Base-by-base conservation (phyloP, 2,888 invertebrate species). In the Trilocha varians region DNA sequence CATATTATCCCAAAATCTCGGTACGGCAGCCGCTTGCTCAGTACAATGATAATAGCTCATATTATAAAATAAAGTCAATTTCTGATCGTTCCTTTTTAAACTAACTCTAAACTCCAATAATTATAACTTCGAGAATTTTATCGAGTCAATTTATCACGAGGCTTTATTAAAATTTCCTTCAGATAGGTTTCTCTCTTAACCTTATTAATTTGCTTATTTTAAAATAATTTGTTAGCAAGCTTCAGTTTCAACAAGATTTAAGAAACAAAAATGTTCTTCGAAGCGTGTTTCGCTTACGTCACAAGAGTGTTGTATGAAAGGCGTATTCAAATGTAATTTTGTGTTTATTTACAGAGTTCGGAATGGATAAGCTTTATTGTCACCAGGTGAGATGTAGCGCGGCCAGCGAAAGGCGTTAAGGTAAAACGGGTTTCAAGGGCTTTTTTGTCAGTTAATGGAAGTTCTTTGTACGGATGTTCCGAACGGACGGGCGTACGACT, bases 401-500 rank as follows among this genome's bases (percentile, higher is more conserved):
- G 47, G 45, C 49, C 50, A 49, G 43, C 57, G 45, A 55, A 62
- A 63, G 63, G 62, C 54, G 64, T 62, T 52, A 63, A 67, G 62
- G 66, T 66, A 59, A 61, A 67, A 60, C 58, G 25, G 25, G 58
- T 57, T 71, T 64, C 60, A 62, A 63, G 68, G 61, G 59, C 57
- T 74, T 83, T n/a, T 79, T 77, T 78, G 70, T 65, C 72, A 70
- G 76, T 71, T 82, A 84, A 84, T 84, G 83, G 84, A 84, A 82
- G 75, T 78, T 85, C 83, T 83, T 84, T 83, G 82, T 83, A 74
- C 76, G 70, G 66, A 71, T 72, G 72, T 75, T 78, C 71, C 69
- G 66, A 72, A 65, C 65, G 76, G 69, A 65, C 71, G 74, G 62
- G 59, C 70, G 68, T 60, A 59, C 68, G 70, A 75, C 70, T 77